A percentile compares a stretch with the other conserved stretches of the same genome.
These are phyloP conservation scores for Gonatopus flavifemur DNA, from an alignment of 1,140 invertebrate species.

Conservation along the genomic window DNA sequence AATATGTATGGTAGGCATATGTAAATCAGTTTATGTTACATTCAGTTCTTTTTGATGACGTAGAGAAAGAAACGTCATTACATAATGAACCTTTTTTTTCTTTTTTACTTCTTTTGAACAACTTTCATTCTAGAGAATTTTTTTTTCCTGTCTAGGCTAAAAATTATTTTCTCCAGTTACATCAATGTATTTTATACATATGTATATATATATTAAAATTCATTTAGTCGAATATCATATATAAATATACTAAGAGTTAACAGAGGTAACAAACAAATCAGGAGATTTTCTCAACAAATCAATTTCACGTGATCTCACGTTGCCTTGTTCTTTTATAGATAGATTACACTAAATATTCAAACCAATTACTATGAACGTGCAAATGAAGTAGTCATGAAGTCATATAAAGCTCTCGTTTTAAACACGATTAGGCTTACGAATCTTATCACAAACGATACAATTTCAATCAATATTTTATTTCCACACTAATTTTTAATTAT, in stretches of 20 bases:
- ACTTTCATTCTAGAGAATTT: constrained; percentile 41
- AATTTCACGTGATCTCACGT: constrained; percentile 22
- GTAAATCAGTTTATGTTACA: constrained; percentile 38
- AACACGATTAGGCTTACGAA: too few species aligned
- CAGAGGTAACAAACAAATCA: constrained; percentile 43
- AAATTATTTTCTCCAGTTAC: constrained; percentile 49
- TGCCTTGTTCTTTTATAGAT: constrained; percentile 22
- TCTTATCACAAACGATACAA: too few species aligned
- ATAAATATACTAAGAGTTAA: constrained; percentile 40
- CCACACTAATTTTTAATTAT: too few species aligned
- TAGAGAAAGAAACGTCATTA: constrained; percentile 6
- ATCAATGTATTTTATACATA: constrained; percentile 47
- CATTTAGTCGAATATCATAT: constrained; percentile 43
- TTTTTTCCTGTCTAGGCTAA: constrained; percentile 42
- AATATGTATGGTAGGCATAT: constrained; percentile 29
- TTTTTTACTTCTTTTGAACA: too few species aligned
- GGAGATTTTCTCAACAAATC: constrained; percentile 33
- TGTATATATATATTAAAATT: constrained; percentile 45
- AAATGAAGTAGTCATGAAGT: constrained; percentile 13
- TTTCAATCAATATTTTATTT: too few species aligned
- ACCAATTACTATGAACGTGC: constrained; percentile 37
- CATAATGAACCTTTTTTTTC: constrained; percentile 45
- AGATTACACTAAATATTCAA: constrained; percentile 31
- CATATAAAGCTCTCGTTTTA: too few species aligned
- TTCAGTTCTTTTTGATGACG: constrained; percentile 19